A percentile compares a stretch with the other conserved stretches of the same genome.
phyloP scores from a whole-genome alignment of 2,888 invertebrate genomes.

The Drosophila aldrichi region DNA sequence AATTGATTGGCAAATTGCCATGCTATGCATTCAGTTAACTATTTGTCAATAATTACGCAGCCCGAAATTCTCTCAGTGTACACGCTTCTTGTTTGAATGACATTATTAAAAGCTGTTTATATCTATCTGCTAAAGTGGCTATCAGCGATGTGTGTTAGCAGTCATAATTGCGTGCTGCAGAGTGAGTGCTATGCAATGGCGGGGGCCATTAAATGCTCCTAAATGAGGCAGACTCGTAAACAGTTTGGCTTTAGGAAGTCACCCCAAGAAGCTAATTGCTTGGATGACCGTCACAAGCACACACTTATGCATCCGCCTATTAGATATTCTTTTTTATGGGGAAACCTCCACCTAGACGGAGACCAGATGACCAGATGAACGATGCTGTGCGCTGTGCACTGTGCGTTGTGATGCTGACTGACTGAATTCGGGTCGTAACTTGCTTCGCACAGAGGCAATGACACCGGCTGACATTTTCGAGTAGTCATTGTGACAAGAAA shows the following conservation, averaged over 20 bases:
- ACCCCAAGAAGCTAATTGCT: constrained; percentile 55
- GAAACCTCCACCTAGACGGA: constrained; percentile 50
- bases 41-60: neutral
- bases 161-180: constrained; percentile 18
- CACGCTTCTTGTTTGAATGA: constrained; percentile 28
- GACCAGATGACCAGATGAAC: constrained; percentile 22
- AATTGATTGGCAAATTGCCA: neutral
- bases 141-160: constrained; percentile 48
- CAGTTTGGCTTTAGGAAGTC: constrained; percentile 67
- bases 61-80: constrained; percentile 36
- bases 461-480: constrained; percentile 76
- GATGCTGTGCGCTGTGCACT: constrained; percentile 6
- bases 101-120: constrained; percentile 36
- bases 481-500: constrained; percentile 65
- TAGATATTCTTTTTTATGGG: constrained; percentile 66
- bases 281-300: constrained; percentile 48
- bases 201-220: constrained; percentile 17
- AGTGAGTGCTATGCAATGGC: constrained; percentile 36
- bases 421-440: constrained; percentile 70
- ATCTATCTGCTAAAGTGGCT: constrained; percentile 8
- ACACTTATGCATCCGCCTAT: constrained; percentile 46
- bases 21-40: neutral
- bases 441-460: constrained; percentile 70
- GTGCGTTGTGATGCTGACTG: constrained; percentile 24
- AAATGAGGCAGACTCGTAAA: constrained; percentile 31